A percentile compares a stretch with the other conserved stretches of the same genome.
phyloP scores from a whole-genome alignment of 2,113 vertebrate genomes.

The Dasypus novemcinctus region DNA sequence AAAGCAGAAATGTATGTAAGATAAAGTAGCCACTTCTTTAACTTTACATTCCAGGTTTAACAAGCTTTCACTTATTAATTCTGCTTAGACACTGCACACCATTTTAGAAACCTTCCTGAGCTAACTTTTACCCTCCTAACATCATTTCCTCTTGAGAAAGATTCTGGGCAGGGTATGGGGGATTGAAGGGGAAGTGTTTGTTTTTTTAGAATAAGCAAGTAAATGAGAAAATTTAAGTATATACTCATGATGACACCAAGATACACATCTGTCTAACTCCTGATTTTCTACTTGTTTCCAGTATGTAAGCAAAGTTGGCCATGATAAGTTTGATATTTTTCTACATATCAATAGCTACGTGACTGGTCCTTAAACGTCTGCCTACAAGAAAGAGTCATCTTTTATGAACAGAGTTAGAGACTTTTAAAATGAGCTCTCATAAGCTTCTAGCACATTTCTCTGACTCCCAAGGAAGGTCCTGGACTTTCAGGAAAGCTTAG shows the following conservation, averaged over 20 bases:
- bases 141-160: background rate
- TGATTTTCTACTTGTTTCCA: background rate
- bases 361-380: background rate
- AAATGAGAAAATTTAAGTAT: background rate
- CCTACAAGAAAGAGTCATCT: background rate
- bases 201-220: background rate
- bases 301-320: background rate
- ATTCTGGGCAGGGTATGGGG: background rate
- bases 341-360: background rate
- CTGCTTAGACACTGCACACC: background rate
- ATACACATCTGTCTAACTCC: background rate
- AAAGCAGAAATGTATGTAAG: background rate
- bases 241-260: background rate
- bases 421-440: background rate
- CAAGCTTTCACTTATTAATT: background rate
- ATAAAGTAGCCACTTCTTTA: background rate
- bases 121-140: background rate
- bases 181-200: background rate
- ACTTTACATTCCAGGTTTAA: background rate
- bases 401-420: background rate
- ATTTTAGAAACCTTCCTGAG: background rate
- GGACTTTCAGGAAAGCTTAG: background rate
- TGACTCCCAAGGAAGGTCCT: background rate
- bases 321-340: background rate
- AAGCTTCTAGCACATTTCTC: background rate